Conservation (phyloP, 2,888 invertebrate genomes). For the Diarsia mendica region DNA sequence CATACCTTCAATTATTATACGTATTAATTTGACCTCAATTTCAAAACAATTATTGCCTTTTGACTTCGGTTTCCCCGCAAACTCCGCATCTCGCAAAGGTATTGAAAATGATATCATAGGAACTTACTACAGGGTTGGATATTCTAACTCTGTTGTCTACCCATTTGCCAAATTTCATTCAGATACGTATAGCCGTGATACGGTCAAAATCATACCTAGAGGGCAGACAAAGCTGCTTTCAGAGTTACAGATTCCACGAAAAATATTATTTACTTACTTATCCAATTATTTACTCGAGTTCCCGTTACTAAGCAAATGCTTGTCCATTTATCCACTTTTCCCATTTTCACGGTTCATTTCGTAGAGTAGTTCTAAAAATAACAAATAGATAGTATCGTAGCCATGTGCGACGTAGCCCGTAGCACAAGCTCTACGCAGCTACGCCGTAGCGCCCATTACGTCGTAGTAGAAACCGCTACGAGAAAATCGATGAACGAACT, state of each 20-base stretch:
- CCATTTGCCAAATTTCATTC: neutral
- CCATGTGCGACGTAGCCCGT: slow-evolving; percentile 11
- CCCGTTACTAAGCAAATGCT: neutral
- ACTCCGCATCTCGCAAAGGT: no score
- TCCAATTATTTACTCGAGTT: neutral
- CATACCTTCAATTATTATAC: neutral
- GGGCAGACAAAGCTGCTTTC: neutral
- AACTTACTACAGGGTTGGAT: neutral
- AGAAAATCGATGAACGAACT: slow-evolving; percentile 33
- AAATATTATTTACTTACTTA: neutral
- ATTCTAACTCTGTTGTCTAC: neutral
- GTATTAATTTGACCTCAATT: slow-evolving; percentile 15
- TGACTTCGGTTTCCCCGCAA: no score
- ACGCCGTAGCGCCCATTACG: slow-evolving; percentile 42
- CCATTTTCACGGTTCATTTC: neutral
- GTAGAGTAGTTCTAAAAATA: slow-evolving; percentile 1
- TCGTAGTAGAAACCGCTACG: slow-evolving; percentile 48
- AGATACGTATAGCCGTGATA: neutral
- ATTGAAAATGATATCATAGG: neutral
- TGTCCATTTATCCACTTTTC: neutral
- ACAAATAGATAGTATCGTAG: slow-evolving; percentile 23
- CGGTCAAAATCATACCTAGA: neutral
- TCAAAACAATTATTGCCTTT: neutral
- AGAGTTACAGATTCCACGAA: neutral
- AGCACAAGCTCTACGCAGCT: slow-evolving; percentile 50